Evolutionary conservation across 1,140 invertebrate species (phyloP), one percentile per base, ranked within the genome.

Genomic region (Acromyrmex heyeri): DNA sequence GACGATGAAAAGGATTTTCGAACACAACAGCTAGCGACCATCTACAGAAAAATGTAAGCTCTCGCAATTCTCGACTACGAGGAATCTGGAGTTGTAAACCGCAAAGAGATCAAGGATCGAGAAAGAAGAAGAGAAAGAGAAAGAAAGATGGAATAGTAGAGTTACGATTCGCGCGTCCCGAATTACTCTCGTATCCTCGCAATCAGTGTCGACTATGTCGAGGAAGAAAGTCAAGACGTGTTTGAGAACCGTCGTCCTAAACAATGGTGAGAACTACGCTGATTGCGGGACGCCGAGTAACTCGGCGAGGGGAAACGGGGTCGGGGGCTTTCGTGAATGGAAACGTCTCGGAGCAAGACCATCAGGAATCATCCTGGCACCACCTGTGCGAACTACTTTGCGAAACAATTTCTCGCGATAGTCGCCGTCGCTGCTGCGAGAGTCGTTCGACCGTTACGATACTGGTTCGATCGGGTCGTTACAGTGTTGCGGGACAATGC

Each of bases 341-440:
- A 87, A 89, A 89, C 48, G 88, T 89, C 88, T 83, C 65, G 64
- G 18, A 64, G 62, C 86, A 78, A 83, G 85, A 90, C 75, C 89
- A 72, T 81, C 85, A 55, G 55, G 89, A 90, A 90, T 90, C 89
- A 81, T 91, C 57, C 79, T 38, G 87, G 77, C 85, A 90, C 86
- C 89, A 90, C 86, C 89, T 90, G 89, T 91, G 85, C 90, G 87
- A 91, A 91, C 90, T 90, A 91, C 85, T 91, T 91, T 90, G 76
- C 90, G 85, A 89, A 89, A 91, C 87, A 91, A 91, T 87, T 76
- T 91, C 81, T 82, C 88, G 88, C 77, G 77, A 78, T 90, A 77
- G 88, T 85, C 53, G 18, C 72, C 76, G 61, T 48, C 27, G 30
- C 34, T 57, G 73, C 73, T 76, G 82, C 67, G 64, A 81, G 67